These are phyloP conservation scores for Anthoscopus minutus DNA, from an alignment of 2,113 vertebrate genomes.

Conservation along the genomic window DNA sequence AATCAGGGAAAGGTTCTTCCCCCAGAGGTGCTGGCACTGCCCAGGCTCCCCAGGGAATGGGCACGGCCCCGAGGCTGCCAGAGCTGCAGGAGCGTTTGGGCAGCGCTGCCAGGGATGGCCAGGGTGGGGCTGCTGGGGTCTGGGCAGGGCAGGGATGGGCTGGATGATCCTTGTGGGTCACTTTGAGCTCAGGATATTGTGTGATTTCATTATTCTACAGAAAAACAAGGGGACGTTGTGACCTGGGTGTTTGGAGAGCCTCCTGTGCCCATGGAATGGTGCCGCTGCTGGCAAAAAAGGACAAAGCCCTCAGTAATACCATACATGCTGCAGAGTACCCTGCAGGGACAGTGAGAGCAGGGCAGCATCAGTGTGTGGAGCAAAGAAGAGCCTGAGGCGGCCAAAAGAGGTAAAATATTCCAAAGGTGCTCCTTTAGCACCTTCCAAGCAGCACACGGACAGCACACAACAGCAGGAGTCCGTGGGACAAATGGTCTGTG, in stretches of 20 bases:
- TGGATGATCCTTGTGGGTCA: accelerated
- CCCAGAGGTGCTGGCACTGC: background rate
- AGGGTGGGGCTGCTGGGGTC: background rate
- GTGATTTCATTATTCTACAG: background rate
- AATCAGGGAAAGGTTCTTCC: background rate
- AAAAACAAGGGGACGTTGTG: background rate
- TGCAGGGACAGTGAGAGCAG: background rate
- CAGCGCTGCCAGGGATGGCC: background rate
- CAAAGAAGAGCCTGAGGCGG: background rate
- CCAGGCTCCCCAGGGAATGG: background rate
- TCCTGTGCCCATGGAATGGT: background rate
- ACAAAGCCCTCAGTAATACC: background rate
- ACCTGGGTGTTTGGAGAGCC: background rate
- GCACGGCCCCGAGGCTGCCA: background rate
- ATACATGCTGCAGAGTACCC: accelerated
- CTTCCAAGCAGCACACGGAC: background rate
- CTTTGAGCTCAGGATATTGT: background rate
- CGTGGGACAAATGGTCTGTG: background rate
- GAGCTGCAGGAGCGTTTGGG: background rate
- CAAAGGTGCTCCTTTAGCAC: background rate
- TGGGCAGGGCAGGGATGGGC: background rate
- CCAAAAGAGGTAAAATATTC: background rate
- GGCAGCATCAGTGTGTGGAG: background rate
- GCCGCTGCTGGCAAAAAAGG: background rate
- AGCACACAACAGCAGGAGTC: background rate